Evolutionary conservation across 2,113 vertebrate species (phyloP).

Genomic region (Acanthisitta chloris): DNA sequence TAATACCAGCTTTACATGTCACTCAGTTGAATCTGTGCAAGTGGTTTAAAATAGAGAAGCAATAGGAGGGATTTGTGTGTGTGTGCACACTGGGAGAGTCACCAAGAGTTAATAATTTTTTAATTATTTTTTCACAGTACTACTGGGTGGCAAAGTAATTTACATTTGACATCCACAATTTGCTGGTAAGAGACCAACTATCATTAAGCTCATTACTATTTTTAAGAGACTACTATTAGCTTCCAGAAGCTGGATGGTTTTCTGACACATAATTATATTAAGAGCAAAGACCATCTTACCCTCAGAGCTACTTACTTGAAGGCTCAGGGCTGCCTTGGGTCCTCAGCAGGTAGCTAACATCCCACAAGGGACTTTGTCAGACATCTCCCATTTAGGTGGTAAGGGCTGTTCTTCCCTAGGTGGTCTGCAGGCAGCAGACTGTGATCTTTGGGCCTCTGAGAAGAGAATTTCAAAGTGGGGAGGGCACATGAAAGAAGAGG

Average conservation of each 20-base stretch:
- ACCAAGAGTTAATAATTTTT: background rate
- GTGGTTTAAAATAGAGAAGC: background rate
- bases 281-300: background rate
- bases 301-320: background rate
- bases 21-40: background rate
- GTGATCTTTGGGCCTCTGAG: background rate
- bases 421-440: background rate
- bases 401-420: background rate
- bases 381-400: background rate
- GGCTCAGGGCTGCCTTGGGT: background rate
- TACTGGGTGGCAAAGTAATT: background rate
- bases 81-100: background rate
- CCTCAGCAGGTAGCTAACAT: background rate
- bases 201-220: background rate
- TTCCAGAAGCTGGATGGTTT: background rate
- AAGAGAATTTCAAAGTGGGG: background rate
- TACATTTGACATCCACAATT: background rate
- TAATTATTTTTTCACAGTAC: background rate
- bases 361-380: background rate
- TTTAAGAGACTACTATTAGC: background rate
- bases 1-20: background rate
- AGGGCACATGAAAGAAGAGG: background rate
- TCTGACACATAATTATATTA: background rate
- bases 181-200: background rate
- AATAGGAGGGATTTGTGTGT: background rate